Evolutionary conservation across 2,113 vertebrate genomes (phyloP).

Genomic region (Sigmodon hispidus): DNA sequence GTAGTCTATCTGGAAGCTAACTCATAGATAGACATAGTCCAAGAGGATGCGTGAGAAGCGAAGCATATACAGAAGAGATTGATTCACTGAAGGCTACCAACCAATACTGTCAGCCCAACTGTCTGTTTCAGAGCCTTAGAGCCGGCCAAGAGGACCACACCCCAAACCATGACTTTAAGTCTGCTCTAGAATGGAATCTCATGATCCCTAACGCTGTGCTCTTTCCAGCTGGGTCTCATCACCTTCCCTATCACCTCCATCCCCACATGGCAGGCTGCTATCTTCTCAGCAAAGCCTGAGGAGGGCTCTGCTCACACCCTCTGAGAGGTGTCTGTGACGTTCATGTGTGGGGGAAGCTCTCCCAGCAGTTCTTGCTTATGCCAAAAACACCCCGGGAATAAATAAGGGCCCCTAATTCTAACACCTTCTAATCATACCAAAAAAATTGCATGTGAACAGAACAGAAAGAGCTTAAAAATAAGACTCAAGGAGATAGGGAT

Average conservation of each 20-base stretch:
- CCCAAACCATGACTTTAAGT: background rate
- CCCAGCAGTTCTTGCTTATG: constrained; percentile 60
- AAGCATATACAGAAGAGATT: background rate
- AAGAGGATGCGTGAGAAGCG: background rate
- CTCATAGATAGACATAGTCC: background rate
- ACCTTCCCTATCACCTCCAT: constrained; percentile 44
- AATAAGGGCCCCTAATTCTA: constrained; percentile 54
- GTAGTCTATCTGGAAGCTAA: background rate
- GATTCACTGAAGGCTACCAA: background rate
- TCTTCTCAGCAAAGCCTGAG: constrained; percentile 61
- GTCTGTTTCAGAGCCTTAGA: background rate
- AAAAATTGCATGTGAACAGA: background rate
- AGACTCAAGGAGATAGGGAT: constrained; percentile 58
- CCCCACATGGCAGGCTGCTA: constrained; percentile 3
- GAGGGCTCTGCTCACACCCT: background rate
- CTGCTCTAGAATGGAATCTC: background rate
- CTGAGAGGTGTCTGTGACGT: constrained; percentile 23
- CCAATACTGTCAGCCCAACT: background rate
- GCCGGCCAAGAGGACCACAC: background rate
- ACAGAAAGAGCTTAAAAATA: constrained; percentile 64
- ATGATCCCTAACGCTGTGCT: background rate
- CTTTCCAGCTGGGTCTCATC: constrained; percentile 13
- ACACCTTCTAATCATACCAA: constrained; percentile 59
- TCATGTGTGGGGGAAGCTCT: constrained; percentile 52
- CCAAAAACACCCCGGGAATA: constrained; percentile 66